Conservation (phyloP, 2,888 invertebrate species). For the Eugnorisma glareosa region DNA sequence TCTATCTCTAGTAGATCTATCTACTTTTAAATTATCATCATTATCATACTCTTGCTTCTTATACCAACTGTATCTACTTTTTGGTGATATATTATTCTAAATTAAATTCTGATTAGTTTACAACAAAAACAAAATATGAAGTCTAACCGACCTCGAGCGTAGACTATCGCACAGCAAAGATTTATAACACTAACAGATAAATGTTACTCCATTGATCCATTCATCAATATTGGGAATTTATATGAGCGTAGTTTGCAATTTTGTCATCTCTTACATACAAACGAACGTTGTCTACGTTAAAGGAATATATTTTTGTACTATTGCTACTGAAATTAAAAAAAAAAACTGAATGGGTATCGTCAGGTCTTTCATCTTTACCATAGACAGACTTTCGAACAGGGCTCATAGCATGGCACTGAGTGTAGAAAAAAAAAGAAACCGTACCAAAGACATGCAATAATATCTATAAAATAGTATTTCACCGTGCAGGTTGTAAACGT, state of each 20-base stretch:
- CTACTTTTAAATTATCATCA: background rate
- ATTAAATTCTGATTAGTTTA: constrained; percentile 25
- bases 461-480: constrained; percentile 19
- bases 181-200: constrained; percentile 21
- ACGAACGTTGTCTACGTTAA: constrained; percentile 18
- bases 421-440: constrained; percentile 17
- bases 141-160: constrained; percentile 5
- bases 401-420: background rate
- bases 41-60: background rate
- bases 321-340: constrained; percentile 1
- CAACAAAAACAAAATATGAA: constrained; percentile 13
- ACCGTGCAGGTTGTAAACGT: constrained; percentile 13
- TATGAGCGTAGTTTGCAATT: constrained; percentile 23
- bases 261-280: constrained; percentile 31
- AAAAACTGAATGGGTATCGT: constrained; percentile 26
- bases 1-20: background rate
- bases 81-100: background rate
- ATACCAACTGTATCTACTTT: background rate
- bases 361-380: constrained; percentile 61
- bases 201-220: constrained; percentile 30
- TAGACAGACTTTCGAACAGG: constrained; percentile 40
- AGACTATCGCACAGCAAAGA: constrained; percentile 23
- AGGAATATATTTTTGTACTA: constrained; percentile 29
- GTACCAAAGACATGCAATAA: constrained; percentile 16
- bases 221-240: constrained; percentile 31